Conservation (phyloP, 2,888 invertebrate genomes). For the Iselma pallidipennis region DNA sequence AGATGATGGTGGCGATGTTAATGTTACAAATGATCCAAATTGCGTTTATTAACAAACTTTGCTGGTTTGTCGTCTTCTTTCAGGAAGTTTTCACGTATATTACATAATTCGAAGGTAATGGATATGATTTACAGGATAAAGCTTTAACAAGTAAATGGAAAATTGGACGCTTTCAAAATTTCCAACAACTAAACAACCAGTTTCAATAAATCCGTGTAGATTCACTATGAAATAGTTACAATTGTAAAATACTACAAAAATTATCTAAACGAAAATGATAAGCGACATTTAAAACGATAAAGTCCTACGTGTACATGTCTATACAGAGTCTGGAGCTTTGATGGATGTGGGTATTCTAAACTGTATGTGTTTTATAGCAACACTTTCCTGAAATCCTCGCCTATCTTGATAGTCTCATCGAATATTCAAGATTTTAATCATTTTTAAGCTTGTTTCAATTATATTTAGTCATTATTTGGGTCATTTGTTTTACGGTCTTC, state of each 20-base stretch:
- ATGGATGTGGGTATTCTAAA: neutral
- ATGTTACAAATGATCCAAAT: conserved; percentile 22
- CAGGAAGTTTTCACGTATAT: conserved; percentile 1
- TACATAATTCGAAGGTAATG: conserved; percentile 3
- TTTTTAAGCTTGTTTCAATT: neutral
- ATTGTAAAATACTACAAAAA: neutral
- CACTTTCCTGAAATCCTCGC: neutral
- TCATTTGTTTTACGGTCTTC: too few species aligned
- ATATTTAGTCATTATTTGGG: too few species aligned
- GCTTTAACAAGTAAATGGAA: conserved; percentile 16
- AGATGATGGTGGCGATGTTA: neutral
- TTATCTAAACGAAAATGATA: neutral
- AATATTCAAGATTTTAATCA: neutral
- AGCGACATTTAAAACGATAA: neutral
- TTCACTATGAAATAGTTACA: neutral
- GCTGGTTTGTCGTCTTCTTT: neutral
- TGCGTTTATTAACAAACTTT: conserved; percentile 19
- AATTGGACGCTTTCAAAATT: conserved; percentile 15
- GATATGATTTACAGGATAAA: conserved; percentile 6
- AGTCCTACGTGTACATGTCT: too few species aligned
- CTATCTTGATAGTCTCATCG: neutral
- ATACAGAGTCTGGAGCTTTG: neutral
- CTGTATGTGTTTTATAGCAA: too few species aligned
- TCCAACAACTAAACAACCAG: too few species aligned
- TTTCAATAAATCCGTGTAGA: too few species aligned